phyloP scores from a whole-genome alignment of 2,113 vertebrate species.

The Nyctereutes procyonoides region DNA sequence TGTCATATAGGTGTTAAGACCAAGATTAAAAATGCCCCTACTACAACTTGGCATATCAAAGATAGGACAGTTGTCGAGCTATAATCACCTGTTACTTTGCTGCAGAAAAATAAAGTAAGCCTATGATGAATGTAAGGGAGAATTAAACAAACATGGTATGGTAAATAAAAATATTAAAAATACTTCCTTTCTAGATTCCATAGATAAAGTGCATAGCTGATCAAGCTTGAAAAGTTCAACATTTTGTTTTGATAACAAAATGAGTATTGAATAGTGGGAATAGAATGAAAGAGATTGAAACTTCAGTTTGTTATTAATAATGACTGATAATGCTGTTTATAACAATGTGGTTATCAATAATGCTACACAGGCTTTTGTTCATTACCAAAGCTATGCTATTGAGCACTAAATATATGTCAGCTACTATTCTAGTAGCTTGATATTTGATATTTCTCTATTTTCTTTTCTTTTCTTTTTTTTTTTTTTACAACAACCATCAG shows the following conservation, averaged over 20 bases:
- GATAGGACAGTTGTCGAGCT: not conserved
- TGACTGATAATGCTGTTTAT: not conserved
- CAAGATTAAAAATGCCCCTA: constrained; percentile 19
- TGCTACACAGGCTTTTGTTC: not conserved
- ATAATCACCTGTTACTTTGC: not conserved
- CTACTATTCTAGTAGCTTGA: not conserved
- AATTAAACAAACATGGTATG: not conserved
- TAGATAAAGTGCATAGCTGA: not conserved
- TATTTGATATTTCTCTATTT: not conserved
- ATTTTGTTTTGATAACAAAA: not conserved
- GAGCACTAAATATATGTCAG: not conserved
- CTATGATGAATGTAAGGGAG: not conserved
- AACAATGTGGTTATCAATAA: not conserved
- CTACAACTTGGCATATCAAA: constrained; percentile 28
- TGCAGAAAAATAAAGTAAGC: constrained; percentile 41
- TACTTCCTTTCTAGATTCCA: not conserved
- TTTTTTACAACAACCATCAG: not conserved
- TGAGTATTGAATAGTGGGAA: not conserved
- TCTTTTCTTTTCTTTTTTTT: not conserved
- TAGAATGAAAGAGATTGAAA: not conserved
- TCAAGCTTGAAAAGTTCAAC: not conserved
- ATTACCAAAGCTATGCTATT: not conserved
- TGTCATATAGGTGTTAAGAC: constrained; percentile 47
- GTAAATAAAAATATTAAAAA: not conserved
- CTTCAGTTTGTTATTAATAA: not conserved